These are phyloP conservation scores for Aphis gossypii DNA, from an alignment of 1,140 invertebrate genomes.

Conservation along the genomic window DNA sequence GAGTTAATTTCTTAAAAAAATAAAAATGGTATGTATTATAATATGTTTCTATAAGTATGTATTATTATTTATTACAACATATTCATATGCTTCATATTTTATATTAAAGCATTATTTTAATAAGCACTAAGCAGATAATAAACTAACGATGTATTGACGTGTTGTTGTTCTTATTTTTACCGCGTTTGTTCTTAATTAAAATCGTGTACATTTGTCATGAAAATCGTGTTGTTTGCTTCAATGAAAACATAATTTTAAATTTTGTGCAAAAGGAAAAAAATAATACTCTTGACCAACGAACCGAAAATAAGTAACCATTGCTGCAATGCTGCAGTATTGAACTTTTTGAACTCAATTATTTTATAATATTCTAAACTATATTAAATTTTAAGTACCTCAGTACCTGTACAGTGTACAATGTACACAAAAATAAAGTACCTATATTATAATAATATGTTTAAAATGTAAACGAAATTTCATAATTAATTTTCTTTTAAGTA, in stretches of 20 bases:
- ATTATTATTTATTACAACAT: neutral
- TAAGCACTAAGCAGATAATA: neutral
- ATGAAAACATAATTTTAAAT: conserved; percentile 19
- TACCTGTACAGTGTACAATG: too few relatives aligned
- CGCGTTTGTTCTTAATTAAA: neutral
- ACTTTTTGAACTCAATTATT: too few relatives aligned
- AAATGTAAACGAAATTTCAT: too few relatives aligned
- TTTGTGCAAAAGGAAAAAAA: neutral
- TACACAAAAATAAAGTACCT: too few relatives aligned
- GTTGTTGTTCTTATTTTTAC: neutral
- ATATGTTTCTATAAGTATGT: neutral
- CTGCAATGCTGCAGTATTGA: too few relatives aligned
- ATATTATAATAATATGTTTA: too few relatives aligned
- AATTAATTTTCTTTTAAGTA: too few relatives aligned
- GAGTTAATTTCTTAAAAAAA: neutral
- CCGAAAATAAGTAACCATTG: too few relatives aligned
- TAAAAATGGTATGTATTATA: neutral
- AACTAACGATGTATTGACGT: neutral
- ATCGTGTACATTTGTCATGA: conserved; percentile 3
- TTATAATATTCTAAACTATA: too few relatives aligned
- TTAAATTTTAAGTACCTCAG: too few relatives aligned
- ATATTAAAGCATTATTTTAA: neutral
- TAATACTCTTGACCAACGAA: too few relatives aligned
- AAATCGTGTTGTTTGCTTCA: neutral
- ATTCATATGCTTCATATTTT: too few relatives aligned